Evolutionary conservation across 2,113 vertebrate species (phyloP).

Genomic region (Oostethus manadensis): DNA sequence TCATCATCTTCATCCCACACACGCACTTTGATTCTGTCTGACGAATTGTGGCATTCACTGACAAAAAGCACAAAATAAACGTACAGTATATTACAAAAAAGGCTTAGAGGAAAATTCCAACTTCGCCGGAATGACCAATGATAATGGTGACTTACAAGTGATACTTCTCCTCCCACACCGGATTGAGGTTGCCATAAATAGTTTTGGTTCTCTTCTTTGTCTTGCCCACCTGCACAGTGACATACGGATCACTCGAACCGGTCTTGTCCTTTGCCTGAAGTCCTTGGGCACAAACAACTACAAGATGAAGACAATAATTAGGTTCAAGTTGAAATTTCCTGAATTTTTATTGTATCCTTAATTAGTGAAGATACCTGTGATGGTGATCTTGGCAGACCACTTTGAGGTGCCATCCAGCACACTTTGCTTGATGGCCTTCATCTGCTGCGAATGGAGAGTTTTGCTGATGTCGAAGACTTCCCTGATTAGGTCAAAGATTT

Average conservation of each 20-base stretch:
- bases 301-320: constrained; percentile 9
- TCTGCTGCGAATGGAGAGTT: constrained; percentile 86
- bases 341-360: too few relatives aligned
- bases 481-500: constrained; percentile 94
- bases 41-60: constrained; percentile 99
- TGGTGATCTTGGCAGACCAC: constrained; percentile 98
- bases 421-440: constrained; percentile 96
- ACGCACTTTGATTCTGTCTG: constrained; percentile 94
- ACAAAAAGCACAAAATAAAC: background rate
- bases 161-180: constrained; percentile 97
- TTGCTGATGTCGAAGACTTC: constrained; percentile 89
- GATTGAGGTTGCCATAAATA: constrained; percentile 96
- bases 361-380: constrained; percentile 78
- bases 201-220: constrained; percentile 98
- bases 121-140: background rate
- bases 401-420: constrained; percentile 98
- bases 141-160: constrained; percentile 84
- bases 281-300: constrained; percentile 94
- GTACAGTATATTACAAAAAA: background rate
- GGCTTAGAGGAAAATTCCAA: background rate
- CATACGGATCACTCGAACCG: constrained; percentile 94
- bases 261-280: constrained; percentile 98
- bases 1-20: constrained; percentile 99
- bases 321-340: too few relatives aligned
- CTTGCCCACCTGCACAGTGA: constrained; percentile 96